phyloP scores from a whole-genome alignment of 2,888 invertebrate species.

The Thereva nobilitata region DNA sequence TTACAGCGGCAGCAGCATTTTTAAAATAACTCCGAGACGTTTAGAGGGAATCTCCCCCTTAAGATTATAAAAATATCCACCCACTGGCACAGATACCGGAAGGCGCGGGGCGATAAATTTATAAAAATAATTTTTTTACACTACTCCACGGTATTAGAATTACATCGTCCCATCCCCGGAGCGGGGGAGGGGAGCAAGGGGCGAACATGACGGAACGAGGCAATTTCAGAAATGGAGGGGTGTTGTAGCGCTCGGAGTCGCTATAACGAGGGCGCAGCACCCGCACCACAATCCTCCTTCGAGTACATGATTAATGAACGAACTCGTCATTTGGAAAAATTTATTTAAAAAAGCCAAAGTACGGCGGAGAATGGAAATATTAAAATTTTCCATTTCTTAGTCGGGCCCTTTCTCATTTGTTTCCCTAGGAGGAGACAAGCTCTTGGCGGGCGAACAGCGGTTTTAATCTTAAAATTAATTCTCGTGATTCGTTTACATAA shows the following conservation, averaged over 20 bases:
- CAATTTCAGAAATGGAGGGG: constrained; percentile 31
- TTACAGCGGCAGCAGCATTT: constrained; percentile 45
- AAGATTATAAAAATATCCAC: constrained; percentile 40
- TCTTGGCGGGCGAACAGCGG: too few relatives aligned
- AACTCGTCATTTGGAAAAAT: constrained; percentile 36
- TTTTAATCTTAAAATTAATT: too few relatives aligned
- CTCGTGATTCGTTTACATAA: too few relatives aligned
- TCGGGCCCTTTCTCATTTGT: neutral
- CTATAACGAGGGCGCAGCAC: constrained; percentile 28
- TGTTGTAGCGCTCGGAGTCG: constrained; percentile 10
- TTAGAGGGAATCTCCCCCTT: constrained; percentile 22
- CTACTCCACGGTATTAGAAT: constrained; percentile 26
- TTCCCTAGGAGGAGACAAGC: too few relatives aligned
- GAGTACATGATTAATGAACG: constrained; percentile 36
- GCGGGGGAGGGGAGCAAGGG: constrained; percentile 1
- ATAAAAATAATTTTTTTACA: constrained; percentile 32
- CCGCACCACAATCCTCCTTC: constrained; percentile 10
- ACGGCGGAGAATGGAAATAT: constrained; percentile 25
- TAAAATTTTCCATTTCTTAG: constrained; percentile 25
- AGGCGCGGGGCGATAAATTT: constrained; percentile 27
- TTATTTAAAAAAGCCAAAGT: constrained; percentile 30
- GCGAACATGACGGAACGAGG: constrained; percentile 14
- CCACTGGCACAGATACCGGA: constrained; percentile 36
- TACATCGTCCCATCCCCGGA: constrained; percentile 26
- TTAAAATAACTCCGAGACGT: constrained; percentile 45